Percentiles rank a stretch among this genome's conserved stretches.
Conservation (phyloP, 2,888 invertebrate species). For the Lycia hirtaria region DNA sequence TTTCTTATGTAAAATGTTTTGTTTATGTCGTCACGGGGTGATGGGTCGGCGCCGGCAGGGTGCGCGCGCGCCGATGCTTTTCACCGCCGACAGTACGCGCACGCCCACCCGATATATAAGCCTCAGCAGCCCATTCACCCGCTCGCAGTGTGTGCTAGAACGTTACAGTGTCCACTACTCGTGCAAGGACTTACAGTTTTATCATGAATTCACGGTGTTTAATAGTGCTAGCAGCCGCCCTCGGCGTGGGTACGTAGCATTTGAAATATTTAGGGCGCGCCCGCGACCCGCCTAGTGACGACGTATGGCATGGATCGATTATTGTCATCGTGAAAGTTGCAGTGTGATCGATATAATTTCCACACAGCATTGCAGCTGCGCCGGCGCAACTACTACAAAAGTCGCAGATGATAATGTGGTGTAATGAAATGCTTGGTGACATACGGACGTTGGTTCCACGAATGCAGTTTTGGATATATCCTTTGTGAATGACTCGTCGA, state of each 20-base stretch:
- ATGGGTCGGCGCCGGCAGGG: constrained; percentile 44
- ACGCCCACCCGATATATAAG: constrained; percentile 82
- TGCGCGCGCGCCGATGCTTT: constrained; percentile 69
- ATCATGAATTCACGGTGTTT: constrained; percentile 85
- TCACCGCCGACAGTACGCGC: constrained; percentile 71
- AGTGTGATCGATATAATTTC: constrained; percentile 66
- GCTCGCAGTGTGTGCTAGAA: constrained; percentile 84
- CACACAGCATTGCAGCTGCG: constrained; percentile 55
- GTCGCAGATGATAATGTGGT: constrained; percentile 62
- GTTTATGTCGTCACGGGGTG: constrained; percentile 43
- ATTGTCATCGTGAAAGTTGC: constrained; percentile 60
- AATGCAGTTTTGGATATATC: constrained; percentile 4
- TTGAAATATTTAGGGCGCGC: constrained; percentile 78
- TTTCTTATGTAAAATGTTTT: constrained; percentile 31
- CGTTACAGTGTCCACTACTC: constrained; percentile 81
- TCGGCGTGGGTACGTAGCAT: constrained; percentile 89
- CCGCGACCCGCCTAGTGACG: constrained; percentile 52
- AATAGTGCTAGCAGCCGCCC: constrained; percentile 87
- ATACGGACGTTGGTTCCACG: constrained; percentile 26
- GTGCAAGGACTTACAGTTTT: constrained; percentile 81
- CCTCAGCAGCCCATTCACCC: constrained; percentile 82
- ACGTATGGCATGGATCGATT: constrained; percentile 51
- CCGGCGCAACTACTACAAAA: constrained; percentile 59
- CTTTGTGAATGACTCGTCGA: constrained; percentile 15
- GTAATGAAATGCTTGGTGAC: constrained; percentile 48